Percentiles rank a stretch among this genome's conserved stretches.
These are phyloP conservation scores for Zapus hudsonius DNA, from an alignment of 2,113 vertebrate species.

Conservation along the genomic window DNA sequence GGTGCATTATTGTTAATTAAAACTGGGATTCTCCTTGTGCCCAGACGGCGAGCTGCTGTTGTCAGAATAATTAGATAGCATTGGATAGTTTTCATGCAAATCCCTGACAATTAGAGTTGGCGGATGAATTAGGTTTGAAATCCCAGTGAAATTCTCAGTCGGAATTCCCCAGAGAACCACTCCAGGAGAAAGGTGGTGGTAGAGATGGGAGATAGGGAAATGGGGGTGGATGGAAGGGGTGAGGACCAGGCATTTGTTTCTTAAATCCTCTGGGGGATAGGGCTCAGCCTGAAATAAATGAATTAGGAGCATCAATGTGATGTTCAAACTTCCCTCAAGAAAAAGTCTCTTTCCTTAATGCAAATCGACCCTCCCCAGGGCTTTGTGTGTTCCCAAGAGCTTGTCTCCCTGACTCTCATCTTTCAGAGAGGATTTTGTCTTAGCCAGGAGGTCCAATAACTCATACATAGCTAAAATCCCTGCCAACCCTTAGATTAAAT, in stretches of 20 bases:
- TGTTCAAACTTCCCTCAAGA: background rate
- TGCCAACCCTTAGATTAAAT: slow-evolving; percentile 65
- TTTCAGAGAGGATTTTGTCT: slow-evolving; percentile 29
- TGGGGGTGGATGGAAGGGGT: background rate
- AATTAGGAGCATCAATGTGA: background rate
- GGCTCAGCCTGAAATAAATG: background rate
- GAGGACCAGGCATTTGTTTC: background rate
- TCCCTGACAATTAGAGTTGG: slow-evolving; percentile 71
- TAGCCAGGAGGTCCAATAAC: slow-evolving; percentile 45
- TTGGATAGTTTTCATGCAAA: slow-evolving; percentile 72
- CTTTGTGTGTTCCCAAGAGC: background rate
- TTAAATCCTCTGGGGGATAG: background rate
- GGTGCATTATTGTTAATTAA: slow-evolving; percentile 79
- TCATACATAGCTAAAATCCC: slow-evolving; percentile 32
- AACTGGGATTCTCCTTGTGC: slow-evolving; percentile 72
- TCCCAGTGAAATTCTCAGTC: slow-evolving; percentile 64
- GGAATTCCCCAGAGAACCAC: slow-evolving; percentile 46
- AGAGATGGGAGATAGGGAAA: background rate
- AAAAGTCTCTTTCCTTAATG: slow-evolving; percentile 2
- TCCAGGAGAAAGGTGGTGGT: background rate
- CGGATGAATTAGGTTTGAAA: slow-evolving; percentile 58
- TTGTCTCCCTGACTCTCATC: background rate
- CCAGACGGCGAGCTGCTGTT: slow-evolving; percentile 72
- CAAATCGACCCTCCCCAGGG: background rate
- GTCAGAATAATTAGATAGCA: slow-evolving; percentile 77